Base-by-base conservation (phyloP, 2,888 invertebrate genomes). In the Empis stercorea region DNA sequence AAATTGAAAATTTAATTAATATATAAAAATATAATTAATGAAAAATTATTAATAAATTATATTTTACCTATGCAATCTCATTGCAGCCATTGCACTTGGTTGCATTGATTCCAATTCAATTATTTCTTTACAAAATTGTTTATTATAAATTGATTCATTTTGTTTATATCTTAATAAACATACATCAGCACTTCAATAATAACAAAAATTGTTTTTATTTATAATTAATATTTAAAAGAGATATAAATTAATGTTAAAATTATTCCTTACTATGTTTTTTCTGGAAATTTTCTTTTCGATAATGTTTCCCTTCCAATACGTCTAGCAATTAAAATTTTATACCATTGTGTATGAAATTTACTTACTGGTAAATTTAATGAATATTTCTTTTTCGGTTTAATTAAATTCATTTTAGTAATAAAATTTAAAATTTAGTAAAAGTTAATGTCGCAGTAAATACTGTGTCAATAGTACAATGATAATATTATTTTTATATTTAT, bases 81-180 rank as follows among this genome's bases (percentile, higher is more conserved):
- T 68, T 16, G 68, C 65, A 57, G 66, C 65, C 49, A 67, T 62
- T 48, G 68, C 68, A 51, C 59, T 63, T n/a, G 65, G 63, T 51
- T 69, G 68, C 66, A 68, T 67, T 49, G 63, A 59, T 54, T 66
- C 68, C 51, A 63, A 63, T 54, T 61, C 61, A 55, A 62, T 58
- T 55, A 69, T 62, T 63, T 69, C 69, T 55, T 63, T 59, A 51
- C 62, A 61, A 60, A 69, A 68, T 56, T 64, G 64, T 51, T 61
- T 59, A 57, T 68, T 65, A 56, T 68, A 68, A 52, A 62, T 59
- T 48, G 59, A 60, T 55, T 66, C 62, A 48, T 66, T 56, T 51
- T 62, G 59, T 54, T 56, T 55, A 51, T 65, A 66, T 50, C 66
- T 66, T 56, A 59, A 57, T 50, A 56, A 62, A 61, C 65, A 65